Evolutionary conservation across 1,140 invertebrate genomes (phyloP).

Genomic region (Antheraea mylitta): DNA sequence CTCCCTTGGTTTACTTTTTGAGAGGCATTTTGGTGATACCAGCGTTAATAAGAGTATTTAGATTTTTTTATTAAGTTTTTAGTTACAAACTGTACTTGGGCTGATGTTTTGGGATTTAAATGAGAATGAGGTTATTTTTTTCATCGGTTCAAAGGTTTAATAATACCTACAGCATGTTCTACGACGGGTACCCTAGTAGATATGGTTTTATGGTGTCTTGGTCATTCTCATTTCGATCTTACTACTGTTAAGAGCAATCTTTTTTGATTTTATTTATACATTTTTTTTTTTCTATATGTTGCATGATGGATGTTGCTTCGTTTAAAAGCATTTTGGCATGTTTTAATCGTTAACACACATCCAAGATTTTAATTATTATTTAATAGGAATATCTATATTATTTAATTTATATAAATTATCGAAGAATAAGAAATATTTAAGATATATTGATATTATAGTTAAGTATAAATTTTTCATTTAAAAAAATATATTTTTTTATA

Average conservation of each 20-base stretch:
- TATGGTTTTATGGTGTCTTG: constrained; percentile 28
- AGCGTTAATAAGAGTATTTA: neutral
- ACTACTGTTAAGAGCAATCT: constrained; percentile 35
- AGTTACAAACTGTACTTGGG: constrained; percentile 44
- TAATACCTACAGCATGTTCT: constrained; percentile 25
- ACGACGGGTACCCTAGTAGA: constrained; percentile 18
- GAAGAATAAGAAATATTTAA: too few species aligned
- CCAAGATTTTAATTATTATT: neutral
- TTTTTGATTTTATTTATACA: constrained; percentile 39
- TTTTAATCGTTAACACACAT: constrained; percentile 12
- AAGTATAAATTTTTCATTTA: too few species aligned
- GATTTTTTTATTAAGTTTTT: neutral
- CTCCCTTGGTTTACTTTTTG: too few species aligned
- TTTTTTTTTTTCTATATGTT: constrained; percentile 55
- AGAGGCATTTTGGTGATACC: too few species aligned
- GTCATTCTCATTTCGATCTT: constrained; percentile 75
- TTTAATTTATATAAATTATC: too few species aligned
- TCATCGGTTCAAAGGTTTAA: constrained; percentile 2
- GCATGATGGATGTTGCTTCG: constrained; percentile 73
- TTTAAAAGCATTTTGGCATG: constrained; percentile 64
- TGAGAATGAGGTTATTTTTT: constrained; percentile 60
- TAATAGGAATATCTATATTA: too few species aligned
- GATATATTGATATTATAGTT: too few species aligned
- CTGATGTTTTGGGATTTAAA: constrained; percentile 61
- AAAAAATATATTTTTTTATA: too few species aligned